phyloP scores from a whole-genome alignment of 2,113 vertebrate genomes.

The Chrysochloris asiatica region DNA sequence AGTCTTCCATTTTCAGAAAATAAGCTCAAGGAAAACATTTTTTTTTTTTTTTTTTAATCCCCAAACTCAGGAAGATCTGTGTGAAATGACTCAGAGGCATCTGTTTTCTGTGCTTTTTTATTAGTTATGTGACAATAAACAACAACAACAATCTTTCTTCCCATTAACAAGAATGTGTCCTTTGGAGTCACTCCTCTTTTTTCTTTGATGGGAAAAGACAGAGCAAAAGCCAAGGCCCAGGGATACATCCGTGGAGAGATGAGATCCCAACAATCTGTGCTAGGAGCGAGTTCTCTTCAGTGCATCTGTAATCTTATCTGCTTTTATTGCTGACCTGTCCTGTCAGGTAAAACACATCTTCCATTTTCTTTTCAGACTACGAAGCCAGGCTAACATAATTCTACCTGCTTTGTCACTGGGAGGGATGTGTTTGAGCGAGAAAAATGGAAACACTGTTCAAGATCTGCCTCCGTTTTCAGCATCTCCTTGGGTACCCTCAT shows the following conservation, averaged over 20 bases:
- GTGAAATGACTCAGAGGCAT: constrained; percentile 34
- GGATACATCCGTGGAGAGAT: background rate
- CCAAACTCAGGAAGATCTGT: background rate
- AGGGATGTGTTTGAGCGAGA: constrained; percentile 52
- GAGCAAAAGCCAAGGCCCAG: background rate
- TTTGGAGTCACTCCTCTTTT: background rate
- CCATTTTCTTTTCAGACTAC: constrained; percentile 2
- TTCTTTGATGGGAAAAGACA: background rate
- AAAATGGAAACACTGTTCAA: constrained; percentile 41
- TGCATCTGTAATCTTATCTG: background rate
- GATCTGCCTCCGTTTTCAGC: background rate
- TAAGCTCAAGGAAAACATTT: background rate
- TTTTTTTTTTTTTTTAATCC: background rate
- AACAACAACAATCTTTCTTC: background rate
- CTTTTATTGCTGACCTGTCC: constrained; percentile 50
- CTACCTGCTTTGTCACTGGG: constrained; percentile 1
- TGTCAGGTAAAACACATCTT: constrained; percentile 58
- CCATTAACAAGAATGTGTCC: background rate
- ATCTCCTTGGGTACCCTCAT: constrained; percentile 20
- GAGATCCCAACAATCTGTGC: background rate
- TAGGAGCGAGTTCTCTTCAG: background rate
- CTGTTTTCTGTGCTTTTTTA: background rate
- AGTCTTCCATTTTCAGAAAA: background rate
- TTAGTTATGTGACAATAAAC: background rate
- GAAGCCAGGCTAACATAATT: constrained; percentile 61